Evolutionary conservation across 2,113 vertebrate genomes (phyloP), one percentile per base, ranked within the genome.

Genomic region (Urocolius indicus): DNA sequence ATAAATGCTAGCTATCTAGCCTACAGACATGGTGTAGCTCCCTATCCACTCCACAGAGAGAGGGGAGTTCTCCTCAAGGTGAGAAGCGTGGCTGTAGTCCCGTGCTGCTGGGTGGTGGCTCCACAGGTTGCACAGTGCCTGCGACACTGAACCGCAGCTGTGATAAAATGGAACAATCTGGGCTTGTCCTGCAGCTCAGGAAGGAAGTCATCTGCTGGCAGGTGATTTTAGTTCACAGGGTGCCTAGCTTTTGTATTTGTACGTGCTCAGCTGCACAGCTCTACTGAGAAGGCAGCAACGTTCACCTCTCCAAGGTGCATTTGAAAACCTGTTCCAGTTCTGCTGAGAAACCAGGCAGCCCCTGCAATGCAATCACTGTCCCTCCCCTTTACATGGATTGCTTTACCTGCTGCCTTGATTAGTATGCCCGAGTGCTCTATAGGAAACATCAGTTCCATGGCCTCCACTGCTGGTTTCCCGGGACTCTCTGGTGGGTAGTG

Each of bases 391-490:
- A 65, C 92, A 68, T 78, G 75, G 79, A 84, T 90, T 94, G 87
- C 45, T 88, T 79, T 88, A 77, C 90, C 75, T 90, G 14, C 88
- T 77, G 55, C 74, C 78, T 94, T 90, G 78, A 83, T 95, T 83
- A 86, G 79, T 73, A 86, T 95, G 90, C 71, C 9, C 2, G 59
- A 63, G 59, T 27, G 46, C 63, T 85, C 43, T 34, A 3, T 1
- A 29, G 73, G 80, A 95, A 91, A n/a, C 32, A 34, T 21, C 29
- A 10, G 12, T 78, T 63, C n/a, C 0, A 0, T 65, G 90, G 83
- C 32, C 34, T 82, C 17, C 20, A 0, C 22, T 13, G 76, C 63
- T 71, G 82, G 38, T 67, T 96, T 62, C 34, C 92, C 61, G 59
- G 43, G 11, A 1, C 90, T 88, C 87, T 91, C 95, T 95, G 89